phyloP scores from a whole-genome alignment of 2,797 vertebrate species.

The Mus caroli region DNA sequence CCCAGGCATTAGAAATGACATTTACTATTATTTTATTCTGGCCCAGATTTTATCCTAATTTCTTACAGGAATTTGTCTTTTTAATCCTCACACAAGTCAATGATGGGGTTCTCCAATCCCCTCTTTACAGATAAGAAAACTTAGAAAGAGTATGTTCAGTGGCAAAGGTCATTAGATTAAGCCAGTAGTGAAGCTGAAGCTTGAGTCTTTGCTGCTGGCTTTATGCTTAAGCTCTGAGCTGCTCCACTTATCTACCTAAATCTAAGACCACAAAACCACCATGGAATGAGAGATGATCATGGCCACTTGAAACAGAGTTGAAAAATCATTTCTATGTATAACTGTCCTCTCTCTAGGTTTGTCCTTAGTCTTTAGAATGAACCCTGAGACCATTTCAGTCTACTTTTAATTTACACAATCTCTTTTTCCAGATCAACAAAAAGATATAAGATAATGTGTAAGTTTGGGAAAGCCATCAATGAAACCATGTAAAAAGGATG shows the following conservation, averaged over 20 bases:
- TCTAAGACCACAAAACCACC: not conserved
- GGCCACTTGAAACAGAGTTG: not conserved
- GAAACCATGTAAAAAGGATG: not conserved
- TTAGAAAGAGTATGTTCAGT: not conserved
- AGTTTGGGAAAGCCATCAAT: not conserved
- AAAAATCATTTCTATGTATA: not conserved
- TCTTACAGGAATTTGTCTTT: conserved; percentile 1
- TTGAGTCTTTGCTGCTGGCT: not conserved
- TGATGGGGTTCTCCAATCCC: not conserved
- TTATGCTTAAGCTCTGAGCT: not conserved
- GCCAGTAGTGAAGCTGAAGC: conserved; percentile 13
- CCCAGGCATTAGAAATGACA: not conserved
- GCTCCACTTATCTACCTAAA: not conserved
- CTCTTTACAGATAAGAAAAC: not conserved
- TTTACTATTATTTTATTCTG: not conserved
- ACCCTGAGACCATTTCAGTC: not conserved
- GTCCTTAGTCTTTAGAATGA: not conserved
- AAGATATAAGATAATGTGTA: not conserved
- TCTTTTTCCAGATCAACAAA: conserved; percentile 27
- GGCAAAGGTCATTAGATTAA: not conserved
- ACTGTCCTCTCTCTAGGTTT: not conserved
- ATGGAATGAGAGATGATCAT: not conserved
- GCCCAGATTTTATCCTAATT: not conserved
- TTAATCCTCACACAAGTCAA: conserved; percentile 19
- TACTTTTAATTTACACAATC: not conserved